Evolutionary conservation across 2,797 vertebrate genomes (phyloP).

Genomic region (Thaleichthys pacificus): DNA sequence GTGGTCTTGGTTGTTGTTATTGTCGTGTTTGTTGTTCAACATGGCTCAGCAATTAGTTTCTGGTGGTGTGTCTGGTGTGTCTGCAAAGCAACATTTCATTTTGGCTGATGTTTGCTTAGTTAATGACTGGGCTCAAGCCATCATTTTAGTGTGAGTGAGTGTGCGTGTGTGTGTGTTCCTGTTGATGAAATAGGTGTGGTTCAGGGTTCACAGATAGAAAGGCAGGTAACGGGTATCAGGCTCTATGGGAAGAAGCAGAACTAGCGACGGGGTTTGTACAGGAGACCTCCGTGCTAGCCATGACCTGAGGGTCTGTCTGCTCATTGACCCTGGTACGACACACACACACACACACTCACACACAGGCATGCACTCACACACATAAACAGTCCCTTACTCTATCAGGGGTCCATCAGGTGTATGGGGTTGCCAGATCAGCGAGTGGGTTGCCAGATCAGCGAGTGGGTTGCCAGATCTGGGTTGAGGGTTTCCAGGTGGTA

Average conservation of each 20-base stretch:
- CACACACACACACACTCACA: constrained; percentile 4
- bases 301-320: too few relatives aligned
- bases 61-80: neutral
- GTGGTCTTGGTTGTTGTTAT: too few relatives aligned
- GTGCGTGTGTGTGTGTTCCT: neutral
- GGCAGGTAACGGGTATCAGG: neutral
- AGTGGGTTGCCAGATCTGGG: neutral
- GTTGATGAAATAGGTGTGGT: neutral
- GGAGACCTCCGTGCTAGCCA: too few relatives aligned
- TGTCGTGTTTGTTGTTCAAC: neutral
- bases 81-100: constrained; percentile 3
- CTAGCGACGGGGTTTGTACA: too few relatives aligned
- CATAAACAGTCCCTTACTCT: too few relatives aligned
- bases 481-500: neutral
- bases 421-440: neutral
- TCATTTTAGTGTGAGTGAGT: neutral
- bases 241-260: too few relatives aligned
- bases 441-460: neutral
- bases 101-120: neutral
- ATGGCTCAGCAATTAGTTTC: neutral
- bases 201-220: neutral
- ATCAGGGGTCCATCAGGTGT: too few relatives aligned
- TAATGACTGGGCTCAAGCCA: neutral
- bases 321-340: neutral
- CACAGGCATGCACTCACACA: neutral